phyloP scores from a whole-genome alignment of 1,140 invertebrate genomes.

The Scaptodrosophila lebanonensis region DNA sequence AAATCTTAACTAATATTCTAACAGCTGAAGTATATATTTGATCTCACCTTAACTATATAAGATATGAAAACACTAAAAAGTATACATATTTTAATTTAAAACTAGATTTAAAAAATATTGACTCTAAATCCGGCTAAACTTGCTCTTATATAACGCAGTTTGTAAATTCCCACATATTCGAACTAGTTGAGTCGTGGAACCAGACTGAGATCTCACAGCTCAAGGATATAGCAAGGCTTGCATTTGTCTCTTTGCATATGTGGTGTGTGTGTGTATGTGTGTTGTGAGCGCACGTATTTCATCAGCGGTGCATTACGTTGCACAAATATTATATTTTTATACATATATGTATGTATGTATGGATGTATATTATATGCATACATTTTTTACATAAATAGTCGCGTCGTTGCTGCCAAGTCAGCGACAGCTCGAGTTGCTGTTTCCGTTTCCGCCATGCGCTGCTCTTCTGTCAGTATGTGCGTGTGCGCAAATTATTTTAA shows the following conservation, averaged over 20 bases:
- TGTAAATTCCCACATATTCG: no score
- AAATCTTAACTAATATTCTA: no score
- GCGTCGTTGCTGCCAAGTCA: slow-evolving; percentile 43
- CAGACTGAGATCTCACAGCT: no score
- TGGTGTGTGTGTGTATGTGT: slow-evolving; percentile 16
- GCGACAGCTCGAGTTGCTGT: slow-evolving; percentile 37
- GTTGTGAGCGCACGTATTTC: slow-evolving; percentile 59
- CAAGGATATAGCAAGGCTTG: no score
- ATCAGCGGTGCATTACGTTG: slow-evolving; percentile 58
- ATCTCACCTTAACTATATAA: no score
- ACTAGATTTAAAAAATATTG: no score
- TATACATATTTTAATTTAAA: no score
- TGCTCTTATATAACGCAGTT: no score
- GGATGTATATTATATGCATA: slow-evolving; percentile 36
- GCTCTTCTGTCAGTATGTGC: background rate
- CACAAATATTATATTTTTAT: slow-evolving; percentile 9
- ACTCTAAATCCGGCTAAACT: no score
- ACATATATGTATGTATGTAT: slow-evolving; percentile 1
- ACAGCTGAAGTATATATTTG: no score
- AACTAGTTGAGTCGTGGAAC: no score
- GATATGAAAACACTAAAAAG: no score
- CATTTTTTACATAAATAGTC: slow-evolving; percentile 65
- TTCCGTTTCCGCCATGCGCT: slow-evolving; percentile 50
- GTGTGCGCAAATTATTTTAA: slow-evolving; percentile 62
- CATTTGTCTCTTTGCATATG: slow-evolving; percentile 13